Evolutionary conservation across 2,888 invertebrate genomes (phyloP), one percentile per base, ranked within the genome.

Genomic region (Ametastegia equiseti): DNA sequence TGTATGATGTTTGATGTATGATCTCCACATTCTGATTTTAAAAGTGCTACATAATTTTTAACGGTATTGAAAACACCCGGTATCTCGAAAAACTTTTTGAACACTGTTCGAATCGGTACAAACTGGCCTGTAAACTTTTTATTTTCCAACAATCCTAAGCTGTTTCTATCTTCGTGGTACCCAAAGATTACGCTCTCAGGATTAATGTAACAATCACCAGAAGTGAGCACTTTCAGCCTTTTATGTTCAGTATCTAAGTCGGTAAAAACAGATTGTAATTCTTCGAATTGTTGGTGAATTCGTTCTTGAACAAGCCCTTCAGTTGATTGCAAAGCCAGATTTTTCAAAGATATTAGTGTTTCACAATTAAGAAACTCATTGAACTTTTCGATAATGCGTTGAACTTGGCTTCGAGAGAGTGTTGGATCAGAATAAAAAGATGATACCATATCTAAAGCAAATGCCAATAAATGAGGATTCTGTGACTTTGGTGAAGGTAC

Each of bases 1-100:
- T 83, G 82, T 42, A 82, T 63, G 19, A 82, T 77, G 78, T 83
- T 82, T 39, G 60, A 60, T 60, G 19, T 50, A 50, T 50, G 50
- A 50, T 50, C 50, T 2, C n/a, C 50, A 50, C 19, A 7, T 50
- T 50, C 50, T 2, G 50, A 50, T 50, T 50, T 50, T 50, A 50
- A 19, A 5, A 50, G 50, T 7, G 50, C 50, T 50, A 50, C 6
- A 19, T 50, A 50, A 19, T 50, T 19, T 50, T 19, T 50, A 50
- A 50, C 50, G n/a, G 19, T 50, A 50, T 50, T 19, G 7, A n/a
- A 50, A 19, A 50, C 50, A 50, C 19, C 19, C 5, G 50, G 50
- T 50, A 50, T 50, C 19, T 50, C 50, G 15, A 50, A 50, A 19
- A 50, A 50, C 50, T 19, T 50, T 50, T 50, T 50, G 6, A 50